Evolutionary conservation across 2,888 invertebrate species (phyloP).

Genomic region (Deroplatys truncata): DNA sequence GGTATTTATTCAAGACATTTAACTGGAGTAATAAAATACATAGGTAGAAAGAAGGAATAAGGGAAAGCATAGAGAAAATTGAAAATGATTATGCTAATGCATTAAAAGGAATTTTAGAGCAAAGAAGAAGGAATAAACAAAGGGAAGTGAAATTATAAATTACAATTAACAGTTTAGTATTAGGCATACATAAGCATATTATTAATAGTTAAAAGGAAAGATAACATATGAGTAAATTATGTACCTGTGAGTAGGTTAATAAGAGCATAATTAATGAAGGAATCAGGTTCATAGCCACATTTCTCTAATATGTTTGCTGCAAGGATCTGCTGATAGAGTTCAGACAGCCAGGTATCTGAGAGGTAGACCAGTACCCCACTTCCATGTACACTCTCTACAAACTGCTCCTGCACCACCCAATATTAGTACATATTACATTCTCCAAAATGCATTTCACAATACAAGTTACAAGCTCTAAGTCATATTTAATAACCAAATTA

Average conservation of each 20-base stretch:
- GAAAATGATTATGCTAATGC: too few relatives aligned
- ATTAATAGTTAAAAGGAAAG: background rate
- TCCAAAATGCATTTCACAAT: background rate
- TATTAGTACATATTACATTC: slow-evolving; percentile 27
- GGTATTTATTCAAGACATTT: too few relatives aligned
- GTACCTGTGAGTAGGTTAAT: slow-evolving; percentile 72
- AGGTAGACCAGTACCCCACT: slow-evolving; percentile 90
- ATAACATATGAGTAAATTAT: background rate
- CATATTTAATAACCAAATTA: too few relatives aligned
- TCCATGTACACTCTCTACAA: slow-evolving; percentile 87
- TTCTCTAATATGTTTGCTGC: slow-evolving; percentile 66
- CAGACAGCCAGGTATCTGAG: slow-evolving; percentile 89
- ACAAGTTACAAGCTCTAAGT: too few relatives aligned
- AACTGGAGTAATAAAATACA: too few relatives aligned
- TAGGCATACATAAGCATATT: background rate
- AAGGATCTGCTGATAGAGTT: slow-evolving; percentile 83
- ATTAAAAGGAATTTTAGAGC: background rate
- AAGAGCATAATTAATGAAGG: slow-evolving; percentile 55
- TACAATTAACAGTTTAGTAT: background rate
- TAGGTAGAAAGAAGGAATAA: too few relatives aligned
- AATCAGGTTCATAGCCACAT: slow-evolving; percentile 58
- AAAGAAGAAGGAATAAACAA: background rate
- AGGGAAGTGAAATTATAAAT: background rate
- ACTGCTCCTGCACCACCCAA: slow-evolving; percentile 62
- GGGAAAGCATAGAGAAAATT: too few relatives aligned